phyloP scores from a whole-genome alignment of 2,113 vertebrate species.

The Grammomys dolichurus region DNA sequence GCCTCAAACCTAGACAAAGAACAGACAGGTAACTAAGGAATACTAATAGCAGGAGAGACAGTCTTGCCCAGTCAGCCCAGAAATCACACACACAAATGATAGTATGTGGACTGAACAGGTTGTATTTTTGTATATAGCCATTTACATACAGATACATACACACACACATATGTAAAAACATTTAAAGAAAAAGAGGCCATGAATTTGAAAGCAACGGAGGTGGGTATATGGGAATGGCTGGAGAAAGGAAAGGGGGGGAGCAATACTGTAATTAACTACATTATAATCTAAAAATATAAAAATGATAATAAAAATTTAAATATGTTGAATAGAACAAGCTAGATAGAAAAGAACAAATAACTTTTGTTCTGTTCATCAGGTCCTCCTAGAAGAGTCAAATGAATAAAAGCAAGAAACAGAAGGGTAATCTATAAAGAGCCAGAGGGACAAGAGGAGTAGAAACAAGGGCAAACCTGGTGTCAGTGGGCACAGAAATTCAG shows the following conservation, averaged over 20 bases:
- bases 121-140: background rate
- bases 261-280: background rate
- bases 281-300: background rate
- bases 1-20: background rate
- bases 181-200: background rate
- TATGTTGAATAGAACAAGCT: background rate
- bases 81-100: background rate
- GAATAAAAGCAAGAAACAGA: background rate
- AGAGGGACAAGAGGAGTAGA: background rate
- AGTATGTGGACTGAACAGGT: too few species aligned
- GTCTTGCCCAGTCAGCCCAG: background rate
- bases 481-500: background rate
- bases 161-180: background rate
- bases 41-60: background rate
- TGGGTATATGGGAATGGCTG: background rate
- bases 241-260: background rate
- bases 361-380: background rate
- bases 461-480: background rate
- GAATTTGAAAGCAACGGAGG: background rate
- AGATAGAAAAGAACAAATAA: background rate
- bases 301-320: background rate
- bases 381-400: background rate
- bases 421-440: background rate
- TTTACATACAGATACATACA: background rate
- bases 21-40: background rate